phyloP scores from a whole-genome alignment of 2,888 invertebrate genomes.

The Cyrtodaria siliqua region DNA sequence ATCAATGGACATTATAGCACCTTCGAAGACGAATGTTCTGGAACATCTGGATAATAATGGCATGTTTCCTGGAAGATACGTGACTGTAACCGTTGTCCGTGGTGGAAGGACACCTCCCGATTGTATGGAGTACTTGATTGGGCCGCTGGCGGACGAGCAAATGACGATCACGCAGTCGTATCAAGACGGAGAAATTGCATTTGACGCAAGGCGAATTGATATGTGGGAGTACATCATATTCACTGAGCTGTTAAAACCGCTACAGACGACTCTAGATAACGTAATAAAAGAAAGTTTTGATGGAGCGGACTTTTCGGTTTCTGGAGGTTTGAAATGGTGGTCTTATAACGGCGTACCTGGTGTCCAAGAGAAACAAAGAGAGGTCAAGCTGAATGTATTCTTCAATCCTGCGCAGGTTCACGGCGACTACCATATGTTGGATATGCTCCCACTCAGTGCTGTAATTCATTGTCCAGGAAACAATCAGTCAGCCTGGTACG shows the following conservation, averaged over 20 bases:
- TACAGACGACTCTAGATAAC: constrained; percentile 18
- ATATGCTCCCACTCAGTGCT: constrained; percentile 55
- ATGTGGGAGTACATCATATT: constrained; percentile 13
- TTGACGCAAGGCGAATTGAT: constrained; percentile 26
- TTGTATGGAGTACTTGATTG: constrained; percentile 45
- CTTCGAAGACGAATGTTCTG: constrained; percentile 3
- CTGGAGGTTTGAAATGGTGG: constrained; percentile 13
- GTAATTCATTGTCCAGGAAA: constrained; percentile 53
- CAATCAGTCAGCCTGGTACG: constrained; percentile 49
- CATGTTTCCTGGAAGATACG: constrained; percentile 11
- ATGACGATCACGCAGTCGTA: not conserved
- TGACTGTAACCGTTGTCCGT: constrained; percentile 26
- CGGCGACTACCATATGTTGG: constrained; percentile 43
- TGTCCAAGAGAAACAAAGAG: not conserved
- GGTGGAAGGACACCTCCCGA: constrained; percentile 28
- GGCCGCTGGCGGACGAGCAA: constrained; percentile 26
- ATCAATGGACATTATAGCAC: not conserved
- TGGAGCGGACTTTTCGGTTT: constrained; percentile 19
- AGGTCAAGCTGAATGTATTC: not conserved
- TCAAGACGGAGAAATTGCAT: constrained; percentile 16
- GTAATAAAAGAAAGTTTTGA: constrained; percentile 51
- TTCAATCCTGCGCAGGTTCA: constrained; percentile 1
- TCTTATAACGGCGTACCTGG: constrained; percentile 14
- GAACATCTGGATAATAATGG: constrained; percentile 3
- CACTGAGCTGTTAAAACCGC: constrained; percentile 4